A percentile compares a stretch with the other conserved stretches of the same genome.
These are phyloP conservation scores for Orthonychiurus folsomi DNA, from an alignment of 2,888 invertebrate species.

Conservation along the genomic window DNA sequence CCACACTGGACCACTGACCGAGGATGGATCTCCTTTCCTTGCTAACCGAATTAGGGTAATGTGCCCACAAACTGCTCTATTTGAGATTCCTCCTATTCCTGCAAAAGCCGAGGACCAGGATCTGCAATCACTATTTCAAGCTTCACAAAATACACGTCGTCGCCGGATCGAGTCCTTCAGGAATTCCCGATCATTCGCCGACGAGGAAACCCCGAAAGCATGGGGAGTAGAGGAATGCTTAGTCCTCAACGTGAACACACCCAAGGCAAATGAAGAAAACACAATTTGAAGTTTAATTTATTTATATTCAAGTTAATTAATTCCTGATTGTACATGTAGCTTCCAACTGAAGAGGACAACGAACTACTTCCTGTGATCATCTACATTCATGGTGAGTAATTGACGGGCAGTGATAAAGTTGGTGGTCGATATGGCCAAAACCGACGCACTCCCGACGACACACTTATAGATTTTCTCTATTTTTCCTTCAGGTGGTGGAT, in stretches of 20 bases:
- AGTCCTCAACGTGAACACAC: slow-evolving; percentile 11
- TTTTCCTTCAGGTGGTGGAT: too few relatives aligned
- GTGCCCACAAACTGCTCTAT: slow-evolving; percentile 11
- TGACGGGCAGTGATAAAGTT: too few relatives aligned
- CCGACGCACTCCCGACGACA: too few relatives aligned
- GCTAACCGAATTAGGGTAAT: slow-evolving; percentile 2
- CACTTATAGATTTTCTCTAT: too few relatives aligned
- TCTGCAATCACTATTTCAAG: background rate
- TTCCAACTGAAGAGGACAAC: slow-evolving; percentile 12
- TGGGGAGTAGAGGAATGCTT: slow-evolving; percentile 15
- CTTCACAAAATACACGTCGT: background rate
- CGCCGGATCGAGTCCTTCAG: background rate
- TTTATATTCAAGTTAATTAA: too few relatives aligned
- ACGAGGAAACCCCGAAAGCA: background rate
- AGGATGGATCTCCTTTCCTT: background rate
- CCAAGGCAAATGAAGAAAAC: too few relatives aligned
- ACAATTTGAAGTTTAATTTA: too few relatives aligned
- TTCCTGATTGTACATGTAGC: too few relatives aligned
- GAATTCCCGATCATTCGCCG: background rate
- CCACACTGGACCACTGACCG: slow-evolving; percentile 5
- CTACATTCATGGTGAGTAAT: slow-evolving; percentile 27
- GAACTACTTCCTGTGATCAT: slow-evolving; percentile 22
- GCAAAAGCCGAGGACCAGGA: too few relatives aligned
- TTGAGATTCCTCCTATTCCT: background rate
- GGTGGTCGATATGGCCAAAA: too few relatives aligned